phyloP scores from a whole-genome alignment of 2,797 vertebrate genomes.

The Pteronotus mesoamericanus region DNA sequence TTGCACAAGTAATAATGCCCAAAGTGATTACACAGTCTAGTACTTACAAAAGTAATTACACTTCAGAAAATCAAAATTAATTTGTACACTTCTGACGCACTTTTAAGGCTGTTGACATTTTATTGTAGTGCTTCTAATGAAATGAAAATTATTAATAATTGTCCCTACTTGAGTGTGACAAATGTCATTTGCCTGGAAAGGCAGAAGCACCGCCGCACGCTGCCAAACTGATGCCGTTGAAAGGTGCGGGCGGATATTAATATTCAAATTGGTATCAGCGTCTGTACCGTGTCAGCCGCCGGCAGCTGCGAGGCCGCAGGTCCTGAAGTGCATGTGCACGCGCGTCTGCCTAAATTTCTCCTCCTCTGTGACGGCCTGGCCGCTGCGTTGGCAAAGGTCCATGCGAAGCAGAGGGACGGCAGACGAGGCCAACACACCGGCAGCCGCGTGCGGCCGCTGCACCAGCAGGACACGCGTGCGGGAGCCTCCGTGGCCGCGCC shows the following conservation, averaged over 20 bases:
- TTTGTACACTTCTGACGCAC: slow-evolving; percentile 83
- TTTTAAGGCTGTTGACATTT: slow-evolving; percentile 88
- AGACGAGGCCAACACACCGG: not conserved
- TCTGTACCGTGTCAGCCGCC: not conserved
- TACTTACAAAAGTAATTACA: slow-evolving; percentile 85
- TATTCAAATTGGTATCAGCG: slow-evolving; percentile 3
- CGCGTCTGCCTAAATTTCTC: not conserved
- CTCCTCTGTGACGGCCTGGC: not conserved
- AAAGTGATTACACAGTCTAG: slow-evolving; percentile 84
- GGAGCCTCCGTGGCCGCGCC: accelerated
- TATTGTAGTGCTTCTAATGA: slow-evolving; percentile 85
- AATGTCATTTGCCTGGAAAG: slow-evolving; percentile 82
- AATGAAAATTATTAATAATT: slow-evolving; percentile 87
- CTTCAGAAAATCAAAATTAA: slow-evolving; percentile 89
- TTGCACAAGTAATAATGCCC: slow-evolving; percentile 79
- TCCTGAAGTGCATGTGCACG: accelerated
- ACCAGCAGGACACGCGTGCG: accelerated
- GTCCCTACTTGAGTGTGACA: slow-evolving; percentile 84
- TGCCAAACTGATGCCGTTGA: slow-evolving; percentile 33
- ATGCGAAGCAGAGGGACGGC: accelerated
- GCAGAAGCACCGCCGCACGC: slow-evolving; percentile 61
- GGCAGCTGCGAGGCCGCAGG: not conserved
- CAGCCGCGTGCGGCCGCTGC: accelerated
- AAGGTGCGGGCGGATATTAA: slow-evolving; percentile 48
- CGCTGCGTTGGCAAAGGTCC: not conserved